A percentile compares a stretch with the other conserved stretches of the same genome.
Evolutionary conservation across 2,888 invertebrate genomes (phyloP).

Genomic region (Griposia aprilina): DNA sequence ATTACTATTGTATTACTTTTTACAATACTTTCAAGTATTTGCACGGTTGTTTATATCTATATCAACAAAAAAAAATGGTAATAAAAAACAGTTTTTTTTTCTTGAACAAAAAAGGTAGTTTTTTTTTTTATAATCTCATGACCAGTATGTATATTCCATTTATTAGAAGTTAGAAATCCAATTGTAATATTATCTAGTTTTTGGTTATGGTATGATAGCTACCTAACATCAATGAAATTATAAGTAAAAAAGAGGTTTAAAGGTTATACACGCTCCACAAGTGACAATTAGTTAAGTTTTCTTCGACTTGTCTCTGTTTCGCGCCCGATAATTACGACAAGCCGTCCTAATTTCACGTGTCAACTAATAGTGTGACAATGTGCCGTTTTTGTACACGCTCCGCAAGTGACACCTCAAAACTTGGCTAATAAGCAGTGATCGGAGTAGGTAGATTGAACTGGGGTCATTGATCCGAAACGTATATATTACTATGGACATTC

Average conservation of each 20-base stretch:
- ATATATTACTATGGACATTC: too few species aligned
- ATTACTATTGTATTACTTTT: slow-evolving; percentile 34
- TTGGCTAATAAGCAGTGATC: too few species aligned
- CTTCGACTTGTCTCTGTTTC: not conserved
- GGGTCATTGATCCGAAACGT: too few species aligned
- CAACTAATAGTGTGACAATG: too few species aligned
- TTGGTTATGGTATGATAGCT: slow-evolving; percentile 19
- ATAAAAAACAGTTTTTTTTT: slow-evolving; percentile 10
- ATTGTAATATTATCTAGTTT: slow-evolving; percentile 35
- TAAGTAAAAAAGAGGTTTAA: not conserved
- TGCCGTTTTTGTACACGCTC: not conserved
- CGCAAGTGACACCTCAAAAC: too few species aligned
- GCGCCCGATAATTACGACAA: too few species aligned
- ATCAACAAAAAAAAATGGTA: not conserved
- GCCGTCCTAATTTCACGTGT: too few species aligned
- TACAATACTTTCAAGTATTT: slow-evolving; percentile 55
- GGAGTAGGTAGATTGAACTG: too few species aligned
- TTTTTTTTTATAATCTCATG: slow-evolving; percentile 21
- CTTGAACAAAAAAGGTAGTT: slow-evolving; percentile 15
- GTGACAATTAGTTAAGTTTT: not conserved
- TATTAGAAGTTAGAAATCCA: slow-evolving; percentile 32
- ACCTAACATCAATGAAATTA: not conserved
- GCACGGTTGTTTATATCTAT: slow-evolving; percentile 2
- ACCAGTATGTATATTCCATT: slow-evolving; percentile 56
- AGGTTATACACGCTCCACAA: not conserved